Percentiles rank a stretch among this genome's conserved stretches.
These are phyloP conservation scores for Luidia sarsii DNA, from an alignment of 53 echinoderm and acorn worm species.

Conservation along the genomic window DNA sequence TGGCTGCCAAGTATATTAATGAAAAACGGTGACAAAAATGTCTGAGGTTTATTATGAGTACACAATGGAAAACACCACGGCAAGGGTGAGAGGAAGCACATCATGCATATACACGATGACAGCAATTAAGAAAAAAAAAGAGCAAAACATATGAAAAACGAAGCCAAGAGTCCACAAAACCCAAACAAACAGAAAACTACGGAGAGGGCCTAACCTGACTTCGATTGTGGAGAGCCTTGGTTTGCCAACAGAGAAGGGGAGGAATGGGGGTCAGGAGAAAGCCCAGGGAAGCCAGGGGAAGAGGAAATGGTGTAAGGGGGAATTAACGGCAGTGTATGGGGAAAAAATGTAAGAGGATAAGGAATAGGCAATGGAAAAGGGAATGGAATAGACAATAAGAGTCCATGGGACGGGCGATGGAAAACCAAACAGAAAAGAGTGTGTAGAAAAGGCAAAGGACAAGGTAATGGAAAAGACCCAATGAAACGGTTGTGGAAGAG, in stretches of 20 bases:
- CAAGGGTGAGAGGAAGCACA: too few species aligned
- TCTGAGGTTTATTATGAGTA: too few species aligned
- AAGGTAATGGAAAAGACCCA: neutral
- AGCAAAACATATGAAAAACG: neutral
- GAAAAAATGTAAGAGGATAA: neutral
- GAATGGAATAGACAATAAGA: neutral
- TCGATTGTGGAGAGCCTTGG: slow-evolving; percentile 57
- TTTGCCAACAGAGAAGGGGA: neutral
- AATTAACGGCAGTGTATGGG: neutral
- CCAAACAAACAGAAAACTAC: neutral
- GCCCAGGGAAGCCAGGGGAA: neutral
- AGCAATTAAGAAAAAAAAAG: too few species aligned
- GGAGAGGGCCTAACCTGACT: slow-evolving; percentile 63
- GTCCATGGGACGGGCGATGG: neutral
- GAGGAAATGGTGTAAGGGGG: neutral
- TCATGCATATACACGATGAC: too few species aligned
- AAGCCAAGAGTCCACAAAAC: neutral
- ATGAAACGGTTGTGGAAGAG: neutral
- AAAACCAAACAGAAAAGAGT: neutral
- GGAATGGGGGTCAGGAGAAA: neutral
- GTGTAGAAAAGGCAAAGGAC: neutral
- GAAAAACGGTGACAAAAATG: too few species aligned
- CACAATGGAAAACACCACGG: too few species aligned
- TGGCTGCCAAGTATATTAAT: too few species aligned
- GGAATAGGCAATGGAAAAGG: neutral